These are phyloP conservation scores for Drosophila mulleri DNA, from an alignment of 2,888 invertebrate species.

Conservation along the genomic window DNA sequence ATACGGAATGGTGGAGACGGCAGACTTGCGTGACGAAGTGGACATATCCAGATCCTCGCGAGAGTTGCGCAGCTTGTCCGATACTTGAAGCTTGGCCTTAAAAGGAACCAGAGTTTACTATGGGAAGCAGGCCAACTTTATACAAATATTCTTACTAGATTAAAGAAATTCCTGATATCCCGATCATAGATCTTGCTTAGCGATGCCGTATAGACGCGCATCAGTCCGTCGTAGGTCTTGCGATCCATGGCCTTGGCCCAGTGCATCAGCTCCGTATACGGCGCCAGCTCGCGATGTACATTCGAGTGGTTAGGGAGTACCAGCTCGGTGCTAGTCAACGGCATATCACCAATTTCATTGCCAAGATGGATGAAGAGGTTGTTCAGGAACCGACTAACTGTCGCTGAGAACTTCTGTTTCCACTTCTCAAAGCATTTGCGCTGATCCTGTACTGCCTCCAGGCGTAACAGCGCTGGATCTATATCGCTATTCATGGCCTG, in stretches of 20 bases:
- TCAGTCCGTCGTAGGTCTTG: conserved; percentile 92
- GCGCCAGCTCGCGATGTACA: conserved; percentile 94
- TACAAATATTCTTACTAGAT: conserved; percentile 62
- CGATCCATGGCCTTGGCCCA: conserved; percentile 95
- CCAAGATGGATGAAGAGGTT: conserved; percentile 97
- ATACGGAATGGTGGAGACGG: conserved; percentile 83
- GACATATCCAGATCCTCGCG: conserved; percentile 85
- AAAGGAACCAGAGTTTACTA: background rate
- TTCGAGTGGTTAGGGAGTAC: conserved; percentile 91
- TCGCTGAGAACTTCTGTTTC: conserved; percentile 91
- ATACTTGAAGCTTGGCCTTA: conserved; percentile 83
- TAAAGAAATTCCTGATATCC: conserved; percentile 87
- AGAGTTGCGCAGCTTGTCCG: conserved; percentile 83
- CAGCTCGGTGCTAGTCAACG: conserved; percentile 85
- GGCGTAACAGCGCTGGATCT: conserved; percentile 87
- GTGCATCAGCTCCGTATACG: conserved; percentile 95
- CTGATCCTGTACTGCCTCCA: conserved; percentile 93
- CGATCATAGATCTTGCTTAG: conserved; percentile 95
- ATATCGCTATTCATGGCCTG: conserved; percentile 90
- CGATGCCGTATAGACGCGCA: conserved; percentile 92
- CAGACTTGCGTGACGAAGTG: conserved; percentile 84
- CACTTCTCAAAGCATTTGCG: conserved; percentile 91
- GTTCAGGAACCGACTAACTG: conserved; percentile 95
- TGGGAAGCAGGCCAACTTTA: fast-evolving
- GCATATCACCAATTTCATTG: conserved; percentile 89